Evolutionary conservation across 2,113 vertebrate species (phyloP).

Genomic region (Grantiella picta): DNA sequence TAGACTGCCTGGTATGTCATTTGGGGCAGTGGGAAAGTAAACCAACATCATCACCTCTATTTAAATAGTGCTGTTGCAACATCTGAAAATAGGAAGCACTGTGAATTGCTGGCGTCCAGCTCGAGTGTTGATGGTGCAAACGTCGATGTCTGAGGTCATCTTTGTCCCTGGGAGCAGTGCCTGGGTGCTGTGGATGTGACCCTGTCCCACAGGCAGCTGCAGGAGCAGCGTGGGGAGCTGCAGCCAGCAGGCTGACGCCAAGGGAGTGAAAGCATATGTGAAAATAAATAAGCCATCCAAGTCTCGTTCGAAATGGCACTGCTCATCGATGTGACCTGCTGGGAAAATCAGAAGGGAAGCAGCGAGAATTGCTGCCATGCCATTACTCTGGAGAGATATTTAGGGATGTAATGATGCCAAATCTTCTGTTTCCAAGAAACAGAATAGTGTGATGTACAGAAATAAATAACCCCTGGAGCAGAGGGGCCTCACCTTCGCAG

Average conservation of each 20-base stretch:
- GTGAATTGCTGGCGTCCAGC: not conserved
- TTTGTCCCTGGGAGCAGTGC: not conserved
- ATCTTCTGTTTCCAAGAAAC: constrained; percentile 25
- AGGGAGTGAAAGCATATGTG: not conserved
- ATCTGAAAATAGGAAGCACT: not conserved
- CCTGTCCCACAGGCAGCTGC: not conserved
- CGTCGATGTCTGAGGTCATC: not conserved
- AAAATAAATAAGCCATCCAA: not conserved
- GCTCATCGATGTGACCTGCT: constrained; percentile 10
- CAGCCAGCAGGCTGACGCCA: not conserved
- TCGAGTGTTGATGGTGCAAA: not conserved
- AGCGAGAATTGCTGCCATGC: not conserved
- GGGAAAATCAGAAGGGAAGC: constrained; percentile 15
- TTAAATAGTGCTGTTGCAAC: not conserved
- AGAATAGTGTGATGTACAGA: not conserved
- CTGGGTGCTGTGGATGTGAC: not conserved
- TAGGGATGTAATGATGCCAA: not conserved
- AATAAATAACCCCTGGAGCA: constrained; percentile 8
- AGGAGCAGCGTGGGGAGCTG: not conserved
- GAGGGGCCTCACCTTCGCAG: not conserved
- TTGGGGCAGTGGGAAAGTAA: constrained; percentile 32
- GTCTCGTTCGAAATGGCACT: not conserved
- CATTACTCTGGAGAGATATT: constrained; percentile 13
- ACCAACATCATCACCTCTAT: constrained; percentile 36
- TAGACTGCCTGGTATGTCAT: constrained; percentile 3